A percentile compares a stretch with the other conserved stretches of the same genome.
phyloP scores from a whole-genome alignment of 1,140 invertebrate species.

The Leptopilina clavipes region DNA sequence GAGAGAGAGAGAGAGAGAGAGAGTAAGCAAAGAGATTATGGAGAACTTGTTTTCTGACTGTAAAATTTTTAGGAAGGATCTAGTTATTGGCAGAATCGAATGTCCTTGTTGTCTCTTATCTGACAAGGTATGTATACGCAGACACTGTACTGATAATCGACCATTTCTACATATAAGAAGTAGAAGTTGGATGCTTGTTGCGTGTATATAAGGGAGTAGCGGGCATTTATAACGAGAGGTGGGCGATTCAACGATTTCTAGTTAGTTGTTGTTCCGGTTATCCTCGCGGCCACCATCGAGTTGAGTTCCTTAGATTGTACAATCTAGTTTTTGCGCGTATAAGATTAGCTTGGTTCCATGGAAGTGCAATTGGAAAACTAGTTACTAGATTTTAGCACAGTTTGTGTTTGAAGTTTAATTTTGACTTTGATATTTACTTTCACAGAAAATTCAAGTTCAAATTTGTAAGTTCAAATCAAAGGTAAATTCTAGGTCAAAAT shows the following conservation, averaged over 20 bases:
- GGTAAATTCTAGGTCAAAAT: no score
- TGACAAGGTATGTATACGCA: background rate
- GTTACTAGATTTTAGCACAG: no score
- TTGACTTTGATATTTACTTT: no score
- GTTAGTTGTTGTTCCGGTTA: slow-evolving; percentile 12
- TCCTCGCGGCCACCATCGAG: background rate
- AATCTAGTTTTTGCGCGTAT: slow-evolving; percentile 25
- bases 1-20: no score
- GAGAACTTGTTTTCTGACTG: background rate
- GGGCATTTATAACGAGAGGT: background rate
- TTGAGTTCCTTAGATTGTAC: slow-evolving; percentile 1
- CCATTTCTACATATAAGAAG: background rate
- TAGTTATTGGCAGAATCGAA: slow-evolving; percentile 20
- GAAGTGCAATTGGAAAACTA: no score
- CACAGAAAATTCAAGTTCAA: no score
- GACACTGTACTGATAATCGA: slow-evolving; percentile 15
- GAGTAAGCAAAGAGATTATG: background rate
- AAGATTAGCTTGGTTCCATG: background rate
- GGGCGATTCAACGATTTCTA: slow-evolving; percentile 13
- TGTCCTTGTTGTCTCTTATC: slow-evolving; percentile 31
- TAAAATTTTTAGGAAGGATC: slow-evolving; percentile 3
- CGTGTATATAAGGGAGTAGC: background rate
- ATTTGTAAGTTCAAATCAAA: no score
- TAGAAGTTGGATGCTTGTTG: background rate
- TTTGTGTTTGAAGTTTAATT: no score